phyloP scores from a whole-genome alignment of 2,888 invertebrate species.

The Mylabris sibirica region DNA sequence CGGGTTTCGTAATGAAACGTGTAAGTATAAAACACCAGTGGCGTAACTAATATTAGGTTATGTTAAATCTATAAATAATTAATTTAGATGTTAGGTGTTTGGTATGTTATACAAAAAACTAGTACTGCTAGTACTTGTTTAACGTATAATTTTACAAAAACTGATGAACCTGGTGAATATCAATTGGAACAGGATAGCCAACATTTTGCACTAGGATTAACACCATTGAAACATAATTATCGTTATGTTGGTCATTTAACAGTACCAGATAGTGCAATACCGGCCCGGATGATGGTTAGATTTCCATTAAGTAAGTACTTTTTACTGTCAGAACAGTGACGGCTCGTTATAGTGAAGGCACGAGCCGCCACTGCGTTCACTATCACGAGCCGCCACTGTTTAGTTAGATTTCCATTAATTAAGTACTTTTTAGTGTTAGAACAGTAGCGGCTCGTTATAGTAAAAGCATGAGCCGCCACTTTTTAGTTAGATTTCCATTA shows the following conservation, averaged over 20 bases:
- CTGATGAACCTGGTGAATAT: slow-evolving; percentile 74
- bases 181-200: slow-evolving; percentile 76
- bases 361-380: too few relatives aligned
- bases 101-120: slow-evolving; percentile 85
- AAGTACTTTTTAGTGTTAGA: too few relatives aligned
- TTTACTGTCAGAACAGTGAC: too few relatives aligned
- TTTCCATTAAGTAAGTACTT: slow-evolving; percentile 81
- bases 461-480: too few relatives aligned
- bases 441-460: too few relatives aligned
- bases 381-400: too few relatives aligned
- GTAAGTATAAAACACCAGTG: slow-evolving; percentile 61
- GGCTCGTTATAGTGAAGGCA: too few relatives aligned
- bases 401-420: too few relatives aligned
- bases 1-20: slow-evolving; percentile 76
- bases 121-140: slow-evolving; percentile 82
- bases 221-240: slow-evolving; percentile 81
- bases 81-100: slow-evolving; percentile 78
- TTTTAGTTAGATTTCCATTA: too few relatives aligned
- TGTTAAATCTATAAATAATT: too few relatives aligned
- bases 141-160: slow-evolving; percentile 77
- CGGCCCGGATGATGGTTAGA: slow-evolving; percentile 76
- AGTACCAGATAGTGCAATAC: slow-evolving; percentile 70
- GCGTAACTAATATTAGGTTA: not conserved
- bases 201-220: slow-evolving; percentile 72
- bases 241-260: slow-evolving; percentile 77